Conservation (phyloP, 2,797 vertebrate species). For the Selene dorsalis region DNA sequence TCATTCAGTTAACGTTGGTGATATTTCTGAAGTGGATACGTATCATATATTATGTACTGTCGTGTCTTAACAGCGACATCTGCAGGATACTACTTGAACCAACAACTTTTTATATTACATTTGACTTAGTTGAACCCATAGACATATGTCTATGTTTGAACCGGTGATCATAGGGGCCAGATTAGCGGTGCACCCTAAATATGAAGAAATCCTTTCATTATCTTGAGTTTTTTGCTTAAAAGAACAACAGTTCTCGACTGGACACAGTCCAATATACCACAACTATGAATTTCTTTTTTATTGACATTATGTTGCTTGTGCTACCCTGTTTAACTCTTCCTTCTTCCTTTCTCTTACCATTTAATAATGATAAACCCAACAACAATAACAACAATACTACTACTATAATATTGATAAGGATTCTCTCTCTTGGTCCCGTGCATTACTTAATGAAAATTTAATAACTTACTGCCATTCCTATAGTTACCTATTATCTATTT, state of each 20-base stretch:
- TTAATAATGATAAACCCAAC: no score
- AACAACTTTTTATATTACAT: not conserved
- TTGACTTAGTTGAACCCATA: not conserved
- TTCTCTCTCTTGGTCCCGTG: not conserved
- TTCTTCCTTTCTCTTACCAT: not conserved
- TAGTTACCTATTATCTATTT: no score
- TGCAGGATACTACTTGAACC: not conserved
- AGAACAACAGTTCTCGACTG: not conserved
- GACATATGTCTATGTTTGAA: no score
- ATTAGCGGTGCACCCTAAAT: not conserved
- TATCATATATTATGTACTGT: no score
- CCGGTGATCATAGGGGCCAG: not conserved
- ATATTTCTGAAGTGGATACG: no score
- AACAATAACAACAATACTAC: no score
- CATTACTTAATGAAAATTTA: no score
- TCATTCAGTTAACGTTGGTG: not conserved
- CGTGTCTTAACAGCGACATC: constrained; percentile 20
- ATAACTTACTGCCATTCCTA: no score
- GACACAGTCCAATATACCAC: no score
- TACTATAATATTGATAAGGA: no score
- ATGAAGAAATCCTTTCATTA: not conserved
- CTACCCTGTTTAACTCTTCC: no score
- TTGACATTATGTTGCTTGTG: not conserved
- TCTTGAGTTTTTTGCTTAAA: not conserved
- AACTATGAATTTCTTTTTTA: not conserved